Base-by-base conservation (phyloP, 2,888 invertebrate genomes). In the Gnatocerus cornutus region DNA sequence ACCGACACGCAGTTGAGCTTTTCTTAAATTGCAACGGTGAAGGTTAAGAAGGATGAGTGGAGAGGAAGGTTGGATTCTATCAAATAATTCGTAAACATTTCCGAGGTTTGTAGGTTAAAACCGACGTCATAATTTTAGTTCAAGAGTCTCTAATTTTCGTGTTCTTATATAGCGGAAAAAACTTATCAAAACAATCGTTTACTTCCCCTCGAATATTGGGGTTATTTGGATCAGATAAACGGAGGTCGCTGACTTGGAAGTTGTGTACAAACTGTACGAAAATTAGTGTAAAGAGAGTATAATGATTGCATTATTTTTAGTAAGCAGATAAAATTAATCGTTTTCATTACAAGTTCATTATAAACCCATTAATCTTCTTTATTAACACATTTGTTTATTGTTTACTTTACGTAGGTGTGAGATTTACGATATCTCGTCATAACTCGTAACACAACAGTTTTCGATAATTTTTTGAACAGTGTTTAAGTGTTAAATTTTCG, bases 1-100 rank as follows among this genome's bases (percentile, higher is more conserved):
- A 27, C 45, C 43, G 43, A 59, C 59, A 59, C 59, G 59, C 59
- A 46, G 46, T 33, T 21, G n/a, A 58, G 39, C n/a, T 39, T 43
- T 13, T 43, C 58, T 43, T 43, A 39, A 39, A 39, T 16, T 55
- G 56, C 43, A 41, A 21, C 29, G 56, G 43, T 58, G 56, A 58
- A 58, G 56, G 56, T 43, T 58, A 58, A 8, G 30, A 55, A 21
- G 9, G 43, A 43, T 55, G 39, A 33, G 9, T 39, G 27, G 10
- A 13, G 9, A 6, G 13, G 41, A 39, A 41, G 55, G 39, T 55
- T 21, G 37, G 8, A 37, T 37, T 37, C n/a, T 37, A 37, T 37
- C 37, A 13, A 14, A 30, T n/a, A n/a, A 10, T 37, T 37, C 6
- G 37, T 37, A 37, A 37, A 37, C 37, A 37, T 7, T 37, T 37